Evolutionary conservation across 2,888 invertebrate genomes (phyloP).

Genomic region (Eupithecia abbreviata): DNA sequence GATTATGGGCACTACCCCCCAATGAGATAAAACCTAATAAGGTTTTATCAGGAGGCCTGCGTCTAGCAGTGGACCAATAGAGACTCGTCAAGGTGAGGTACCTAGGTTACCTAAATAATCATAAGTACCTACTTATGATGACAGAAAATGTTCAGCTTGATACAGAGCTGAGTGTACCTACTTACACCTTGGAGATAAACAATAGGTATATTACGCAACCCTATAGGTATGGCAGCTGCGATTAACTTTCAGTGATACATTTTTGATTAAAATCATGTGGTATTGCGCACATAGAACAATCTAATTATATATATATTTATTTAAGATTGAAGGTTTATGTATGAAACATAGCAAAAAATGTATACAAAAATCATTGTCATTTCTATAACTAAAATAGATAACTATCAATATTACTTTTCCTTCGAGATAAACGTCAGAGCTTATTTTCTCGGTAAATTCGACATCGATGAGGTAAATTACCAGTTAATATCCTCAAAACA

Average conservation of each 20-base stretch:
- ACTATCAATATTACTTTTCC: not conserved
- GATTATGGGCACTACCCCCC: no score
- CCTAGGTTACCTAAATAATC: no score
- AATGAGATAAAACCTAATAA: no score
- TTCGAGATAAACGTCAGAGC: not conserved
- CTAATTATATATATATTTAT: not conserved
- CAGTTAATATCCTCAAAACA: not conserved
- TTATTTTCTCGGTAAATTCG: not conserved
- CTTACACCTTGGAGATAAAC: not conserved
- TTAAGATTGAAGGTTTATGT: not conserved
- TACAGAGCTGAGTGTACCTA: not conserved
- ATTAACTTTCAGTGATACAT: not conserved
- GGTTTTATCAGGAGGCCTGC: no score
- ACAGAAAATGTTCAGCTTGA: not conserved
- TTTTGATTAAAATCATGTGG: not conserved
- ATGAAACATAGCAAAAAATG: not conserved
- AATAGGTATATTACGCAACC: constrained; percentile 4
- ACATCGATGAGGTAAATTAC: not conserved
- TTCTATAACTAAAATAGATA: not conserved
- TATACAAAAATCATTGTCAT: not conserved
- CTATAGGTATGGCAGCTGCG: not conserved
- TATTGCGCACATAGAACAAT: not conserved
- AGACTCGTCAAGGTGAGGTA: no score
- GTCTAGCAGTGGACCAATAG: no score
- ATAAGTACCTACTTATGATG: not conserved